Percentiles rank a stretch among this genome's conserved stretches.
phyloP scores from a whole-genome alignment of 2,797 vertebrate genomes.

The Coccyzus lansbergi region DNA sequence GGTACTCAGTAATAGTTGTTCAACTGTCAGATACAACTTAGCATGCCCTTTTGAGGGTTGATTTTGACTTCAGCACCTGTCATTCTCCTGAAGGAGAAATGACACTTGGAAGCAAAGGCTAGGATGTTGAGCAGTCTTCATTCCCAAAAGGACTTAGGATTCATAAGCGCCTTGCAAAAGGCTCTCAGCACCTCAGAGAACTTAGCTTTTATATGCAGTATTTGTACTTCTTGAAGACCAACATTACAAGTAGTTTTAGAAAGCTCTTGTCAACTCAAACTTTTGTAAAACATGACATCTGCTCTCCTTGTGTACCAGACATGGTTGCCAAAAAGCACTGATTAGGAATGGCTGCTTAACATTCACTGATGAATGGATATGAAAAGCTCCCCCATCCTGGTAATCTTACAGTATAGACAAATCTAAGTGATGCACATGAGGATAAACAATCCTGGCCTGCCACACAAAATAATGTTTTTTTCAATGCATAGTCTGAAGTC shows the following conservation, averaged over 20 bases:
- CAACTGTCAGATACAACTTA: background rate
- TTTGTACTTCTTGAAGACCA: slow-evolving; percentile 1
- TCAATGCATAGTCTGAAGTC: background rate
- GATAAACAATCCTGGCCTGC: background rate
- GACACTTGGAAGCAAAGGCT: background rate
- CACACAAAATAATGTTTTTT: background rate
- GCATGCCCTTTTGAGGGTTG: background rate
- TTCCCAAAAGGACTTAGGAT: background rate
- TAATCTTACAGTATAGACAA: background rate
- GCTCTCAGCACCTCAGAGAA: background rate
- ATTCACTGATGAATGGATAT: background rate
- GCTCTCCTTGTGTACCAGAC: background rate
- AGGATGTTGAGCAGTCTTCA: background rate
- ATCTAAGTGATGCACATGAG: background rate
- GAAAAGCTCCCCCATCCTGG: background rate
- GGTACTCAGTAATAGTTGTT: slow-evolving; percentile 3
- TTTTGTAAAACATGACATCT: slow-evolving; percentile 10
- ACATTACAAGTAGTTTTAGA: background rate
- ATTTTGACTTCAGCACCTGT: background rate
- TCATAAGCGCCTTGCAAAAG: background rate
- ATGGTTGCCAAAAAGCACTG: slow-evolving; percentile 8
- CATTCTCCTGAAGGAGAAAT: background rate
- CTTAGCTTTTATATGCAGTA: background rate
- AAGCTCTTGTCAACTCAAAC: background rate
- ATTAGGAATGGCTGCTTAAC: background rate